Evolutionary conservation across 2,888 invertebrate species (phyloP).

Genomic region (Plagodis pulveraria): DNA sequence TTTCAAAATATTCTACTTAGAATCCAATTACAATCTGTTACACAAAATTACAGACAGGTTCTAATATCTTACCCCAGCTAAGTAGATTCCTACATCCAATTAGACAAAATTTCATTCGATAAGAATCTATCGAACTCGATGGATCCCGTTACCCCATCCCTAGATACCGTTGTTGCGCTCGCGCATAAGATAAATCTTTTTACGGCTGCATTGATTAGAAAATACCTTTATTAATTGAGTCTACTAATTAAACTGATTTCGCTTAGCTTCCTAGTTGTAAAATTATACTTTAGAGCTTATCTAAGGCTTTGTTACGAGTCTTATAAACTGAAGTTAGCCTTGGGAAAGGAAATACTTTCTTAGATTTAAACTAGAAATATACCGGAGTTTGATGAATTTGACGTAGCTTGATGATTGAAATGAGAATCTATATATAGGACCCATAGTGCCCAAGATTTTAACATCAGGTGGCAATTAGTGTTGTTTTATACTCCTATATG

Average conservation of each 20-base stretch:
- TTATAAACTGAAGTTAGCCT: not conserved
- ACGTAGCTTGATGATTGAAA: no score
- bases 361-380: no score
- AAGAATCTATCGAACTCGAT: constrained; percentile 51
- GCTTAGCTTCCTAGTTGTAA: constrained; percentile 42
- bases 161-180: constrained; percentile 43
- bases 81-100: not conserved
- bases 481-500: no score
- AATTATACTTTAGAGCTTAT: constrained; percentile 29
- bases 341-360: no score
- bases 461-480: no score
- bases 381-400: no score
- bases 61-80: no score
- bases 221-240: constrained; percentile 79
- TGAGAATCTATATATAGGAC: no score
- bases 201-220: constrained; percentile 78
- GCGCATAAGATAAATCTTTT: constrained; percentile 78
- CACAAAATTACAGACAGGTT: no score
- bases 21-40: no score
- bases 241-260: constrained; percentile 68
- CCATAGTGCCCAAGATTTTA: no score
- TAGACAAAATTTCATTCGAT: constrained; percentile 28
- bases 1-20: no score
- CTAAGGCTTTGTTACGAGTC: constrained; percentile 1
- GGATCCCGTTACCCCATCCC: constrained; percentile 61